These are phyloP conservation scores for Volucella zonaria DNA, from an alignment of 2,888 invertebrate species.

Conservation along the genomic window DNA sequence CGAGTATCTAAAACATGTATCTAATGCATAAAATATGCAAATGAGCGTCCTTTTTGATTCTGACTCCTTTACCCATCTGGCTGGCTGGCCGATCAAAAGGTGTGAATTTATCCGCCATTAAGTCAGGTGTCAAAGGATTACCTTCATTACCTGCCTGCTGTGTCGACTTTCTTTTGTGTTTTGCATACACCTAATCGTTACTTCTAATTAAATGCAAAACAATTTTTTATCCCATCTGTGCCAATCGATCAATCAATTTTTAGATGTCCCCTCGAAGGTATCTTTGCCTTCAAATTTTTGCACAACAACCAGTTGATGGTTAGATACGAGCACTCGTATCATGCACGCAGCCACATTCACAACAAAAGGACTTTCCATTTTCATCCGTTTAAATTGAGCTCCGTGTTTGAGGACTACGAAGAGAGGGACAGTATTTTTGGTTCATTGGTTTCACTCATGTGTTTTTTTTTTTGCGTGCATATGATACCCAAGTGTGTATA, in stretches of 20 bases:
- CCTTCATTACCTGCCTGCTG: slow-evolving; percentile 38
- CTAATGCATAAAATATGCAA: slow-evolving; percentile 71
- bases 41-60: slow-evolving; percentile 49
- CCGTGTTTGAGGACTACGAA: neutral
- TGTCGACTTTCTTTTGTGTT: neutral
- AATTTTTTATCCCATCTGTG: slow-evolving; percentile 52
- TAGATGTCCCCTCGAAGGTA: neutral
- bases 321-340: neutral
- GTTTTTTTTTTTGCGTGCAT: slow-evolving; percentile 8
- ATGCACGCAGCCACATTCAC: neutral
- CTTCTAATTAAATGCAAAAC: slow-evolving; percentile 45
- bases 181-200: slow-evolving; percentile 3
- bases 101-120: slow-evolving; percentile 70
- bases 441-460: neutral
- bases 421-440: slow-evolving; percentile 5
- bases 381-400: slow-evolving; percentile 36
- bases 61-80: neutral
- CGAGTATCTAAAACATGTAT: slow-evolving; percentile 61
- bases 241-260: slow-evolving; percentile 65
- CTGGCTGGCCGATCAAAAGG: slow-evolving; percentile 37
- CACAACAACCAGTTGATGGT: slow-evolving; percentile 60
- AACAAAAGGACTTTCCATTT: slow-evolving; percentile 28
- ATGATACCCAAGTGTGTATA: slow-evolving; percentile 38
- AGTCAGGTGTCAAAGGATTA: slow-evolving; percentile 72
- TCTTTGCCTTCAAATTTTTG: slow-evolving; percentile 2